phyloP scores from a whole-genome alignment of 2,797 vertebrate species.

The Delichon dasypus region DNA sequence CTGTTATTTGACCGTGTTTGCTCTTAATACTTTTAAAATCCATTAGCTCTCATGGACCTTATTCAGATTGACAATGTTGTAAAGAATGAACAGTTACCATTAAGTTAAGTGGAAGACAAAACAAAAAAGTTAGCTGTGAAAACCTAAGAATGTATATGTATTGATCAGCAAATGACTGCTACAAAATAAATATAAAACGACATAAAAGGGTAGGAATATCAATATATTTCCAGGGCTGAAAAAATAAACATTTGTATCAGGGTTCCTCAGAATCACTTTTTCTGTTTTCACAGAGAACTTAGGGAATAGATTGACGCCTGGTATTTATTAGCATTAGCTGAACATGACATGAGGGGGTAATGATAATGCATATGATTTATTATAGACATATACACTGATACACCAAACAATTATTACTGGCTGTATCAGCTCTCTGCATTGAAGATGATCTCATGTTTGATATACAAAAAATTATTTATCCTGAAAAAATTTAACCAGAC shows the following conservation, averaged over 20 bases:
- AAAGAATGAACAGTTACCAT: background rate
- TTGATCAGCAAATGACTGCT: constrained; percentile 2
- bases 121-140: background rate
- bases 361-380: constrained; percentile 4
- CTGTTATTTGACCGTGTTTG: background rate
- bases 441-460: background rate
- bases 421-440: background rate
- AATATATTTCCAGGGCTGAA: background rate
- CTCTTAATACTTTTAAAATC: constrained; percentile 36
- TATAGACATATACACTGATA: background rate
- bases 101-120: constrained; percentile 22
- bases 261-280: background rate
- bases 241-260: background rate
- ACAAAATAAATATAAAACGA: constrained; percentile 6
- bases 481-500: background rate
- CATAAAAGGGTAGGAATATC: background rate
- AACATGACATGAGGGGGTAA: background rate
- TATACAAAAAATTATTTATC: background rate
- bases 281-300: background rate
- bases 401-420: background rate
- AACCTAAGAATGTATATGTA: background rate
- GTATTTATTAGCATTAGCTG: constrained; percentile 15
- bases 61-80: background rate
- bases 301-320: background rate
- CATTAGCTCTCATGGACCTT: background rate